Conservation (phyloP, 2,797 vertebrate species). For the Sebastes kiyomatsui region DNA sequence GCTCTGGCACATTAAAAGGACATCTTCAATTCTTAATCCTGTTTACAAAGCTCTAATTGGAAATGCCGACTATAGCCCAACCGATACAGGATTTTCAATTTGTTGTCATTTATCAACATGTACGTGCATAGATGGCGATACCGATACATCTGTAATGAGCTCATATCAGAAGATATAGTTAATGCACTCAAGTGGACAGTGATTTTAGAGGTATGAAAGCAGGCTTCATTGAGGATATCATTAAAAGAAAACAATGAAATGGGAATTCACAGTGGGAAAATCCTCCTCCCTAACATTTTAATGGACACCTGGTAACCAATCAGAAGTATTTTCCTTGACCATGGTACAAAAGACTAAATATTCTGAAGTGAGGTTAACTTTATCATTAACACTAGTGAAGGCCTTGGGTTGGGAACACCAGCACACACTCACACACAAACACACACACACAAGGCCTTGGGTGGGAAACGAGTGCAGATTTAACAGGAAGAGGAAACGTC, state of each 20-base stretch:
- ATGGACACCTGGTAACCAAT: background rate
- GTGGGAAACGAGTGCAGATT: slow-evolving; percentile 58
- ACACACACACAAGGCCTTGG: slow-evolving; percentile 34
- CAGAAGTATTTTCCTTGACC: background rate
- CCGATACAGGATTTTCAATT: background rate
- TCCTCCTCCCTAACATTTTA: background rate
- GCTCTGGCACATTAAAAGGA: background rate
- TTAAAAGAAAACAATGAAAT: background rate
- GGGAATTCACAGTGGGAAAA: background rate
- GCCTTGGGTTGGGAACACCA: slow-evolving; percentile 32
- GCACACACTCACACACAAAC: slow-evolving; percentile 17
- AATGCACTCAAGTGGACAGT: background rate
- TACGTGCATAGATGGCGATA: background rate
- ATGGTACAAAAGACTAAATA: slow-evolving; percentile 43
- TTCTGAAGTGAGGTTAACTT: background rate
- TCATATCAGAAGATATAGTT: background rate
- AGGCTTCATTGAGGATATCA: background rate
- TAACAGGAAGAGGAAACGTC: slow-evolving; percentile 76
- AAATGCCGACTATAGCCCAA: background rate
- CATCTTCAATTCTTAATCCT: background rate
- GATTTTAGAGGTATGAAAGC: background rate
- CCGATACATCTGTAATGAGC: background rate
- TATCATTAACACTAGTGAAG: slow-evolving; percentile 13
- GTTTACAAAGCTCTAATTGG: background rate
- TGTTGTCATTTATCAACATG: background rate